phyloP scores from a whole-genome alignment of 2,113 vertebrate species.

The Elephantulus edwardii region DNA sequence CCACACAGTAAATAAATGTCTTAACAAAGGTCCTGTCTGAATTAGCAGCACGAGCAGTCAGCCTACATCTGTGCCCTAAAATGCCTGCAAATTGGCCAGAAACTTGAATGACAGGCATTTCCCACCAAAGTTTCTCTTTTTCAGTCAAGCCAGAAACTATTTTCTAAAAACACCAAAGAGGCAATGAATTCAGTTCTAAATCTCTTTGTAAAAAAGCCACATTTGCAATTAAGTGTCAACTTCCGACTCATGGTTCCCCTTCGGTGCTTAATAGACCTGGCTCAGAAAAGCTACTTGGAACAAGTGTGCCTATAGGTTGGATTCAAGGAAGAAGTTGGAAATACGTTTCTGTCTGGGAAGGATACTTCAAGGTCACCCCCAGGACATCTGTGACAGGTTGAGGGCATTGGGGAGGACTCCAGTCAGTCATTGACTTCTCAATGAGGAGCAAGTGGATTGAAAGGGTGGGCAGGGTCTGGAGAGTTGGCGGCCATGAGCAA shows the following conservation, averaged over 20 bases:
- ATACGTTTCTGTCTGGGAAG: background rate
- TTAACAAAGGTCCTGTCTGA: background rate
- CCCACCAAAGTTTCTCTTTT: slow-evolving; percentile 42
- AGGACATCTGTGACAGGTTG: background rate
- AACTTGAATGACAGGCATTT: slow-evolving; percentile 38
- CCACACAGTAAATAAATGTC: background rate
- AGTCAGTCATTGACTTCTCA: slow-evolving; percentile 14
- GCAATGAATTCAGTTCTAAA: background rate
- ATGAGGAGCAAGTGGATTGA: background rate
- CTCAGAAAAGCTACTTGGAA: background rate
- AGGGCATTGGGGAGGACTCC: background rate
- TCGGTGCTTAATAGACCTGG: background rate
- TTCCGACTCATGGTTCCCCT: background rate
- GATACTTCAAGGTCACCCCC: background rate
- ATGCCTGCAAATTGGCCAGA: slow-evolving; percentile 18
- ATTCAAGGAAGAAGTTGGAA: background rate
- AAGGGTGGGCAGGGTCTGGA: background rate
- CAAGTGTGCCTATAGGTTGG: accelerated
- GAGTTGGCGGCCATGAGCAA: background rate
- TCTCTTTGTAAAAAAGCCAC: background rate
- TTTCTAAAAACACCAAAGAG: slow-evolving; percentile 20
- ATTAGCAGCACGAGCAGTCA: background rate
- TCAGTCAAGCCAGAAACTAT: slow-evolving; percentile 25
- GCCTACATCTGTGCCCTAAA: background rate
- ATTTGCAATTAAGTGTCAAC: background rate